These are phyloP conservation scores for Zoanthus solanderi DNA, from an alignment of 92 coral and sea anemone genomes.

Conservation along the genomic window DNA sequence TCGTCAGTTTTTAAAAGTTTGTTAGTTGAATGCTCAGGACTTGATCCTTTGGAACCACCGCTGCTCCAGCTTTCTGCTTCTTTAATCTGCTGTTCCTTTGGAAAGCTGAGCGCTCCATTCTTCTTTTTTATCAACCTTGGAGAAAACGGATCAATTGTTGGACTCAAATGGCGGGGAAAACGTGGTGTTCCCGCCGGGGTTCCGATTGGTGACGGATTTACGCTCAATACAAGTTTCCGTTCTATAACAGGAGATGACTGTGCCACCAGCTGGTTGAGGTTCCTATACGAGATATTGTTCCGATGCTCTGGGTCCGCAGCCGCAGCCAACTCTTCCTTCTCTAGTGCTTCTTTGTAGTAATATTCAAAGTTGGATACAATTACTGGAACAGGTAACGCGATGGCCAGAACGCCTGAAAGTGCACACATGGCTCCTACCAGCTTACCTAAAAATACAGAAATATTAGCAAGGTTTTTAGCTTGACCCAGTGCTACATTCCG, in stretches of 20 bases:
- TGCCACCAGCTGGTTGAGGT: slow-evolving; percentile 70
- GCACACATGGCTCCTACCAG: slow-evolving; percentile 93
- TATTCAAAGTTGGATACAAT: slow-evolving; percentile 97
- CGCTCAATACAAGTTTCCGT: slow-evolving; percentile 44
- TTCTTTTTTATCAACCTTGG: slow-evolving; percentile 34
- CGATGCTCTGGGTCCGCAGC: slow-evolving; percentile 54
- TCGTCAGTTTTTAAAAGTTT: not conserved
- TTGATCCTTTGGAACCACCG: slow-evolving; percentile 54
- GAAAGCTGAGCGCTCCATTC: slow-evolving; percentile 65
- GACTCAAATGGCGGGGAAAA: slow-evolving; percentile 1
- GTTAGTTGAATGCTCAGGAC: slow-evolving; percentile 39
- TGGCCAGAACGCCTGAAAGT: slow-evolving; percentile 93
- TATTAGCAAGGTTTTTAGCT: not conserved
- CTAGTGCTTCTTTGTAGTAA: slow-evolving; percentile 92
- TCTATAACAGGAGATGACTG: slow-evolving; percentile 75
- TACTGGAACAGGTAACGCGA: slow-evolving; percentile 98
- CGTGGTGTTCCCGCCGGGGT: slow-evolving; percentile 41
- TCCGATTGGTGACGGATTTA: slow-evolving; percentile 12
- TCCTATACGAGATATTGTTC: slow-evolving; percentile 62
- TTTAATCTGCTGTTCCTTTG: slow-evolving; percentile 61
- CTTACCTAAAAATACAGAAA: slow-evolving; percentile 67
- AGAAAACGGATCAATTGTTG: not conserved
- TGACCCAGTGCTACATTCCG: not conserved
- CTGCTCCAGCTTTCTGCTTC: slow-evolving; percentile 75
- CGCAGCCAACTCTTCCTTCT: slow-evolving; percentile 17